Percentiles rank a stretch among this genome's conserved stretches.
Evolutionary conservation across 30 jellyfish, hydroid and myxozoan genomes (phyloP).

Genomic region (Chrysaora quinquecirrha): DNA sequence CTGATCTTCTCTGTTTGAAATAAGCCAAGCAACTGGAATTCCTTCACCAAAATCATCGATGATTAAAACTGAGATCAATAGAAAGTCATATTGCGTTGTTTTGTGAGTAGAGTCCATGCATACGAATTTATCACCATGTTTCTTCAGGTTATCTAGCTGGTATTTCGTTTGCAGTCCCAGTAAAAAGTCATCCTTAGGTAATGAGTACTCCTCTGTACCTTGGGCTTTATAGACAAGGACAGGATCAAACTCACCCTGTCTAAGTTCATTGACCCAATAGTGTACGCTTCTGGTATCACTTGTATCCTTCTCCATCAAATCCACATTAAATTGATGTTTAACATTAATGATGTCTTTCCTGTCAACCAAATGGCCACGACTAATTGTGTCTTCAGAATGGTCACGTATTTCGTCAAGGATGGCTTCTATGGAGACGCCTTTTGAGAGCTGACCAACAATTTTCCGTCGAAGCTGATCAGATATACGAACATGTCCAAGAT

Average conservation of each 20-base stretch:
- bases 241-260: slow-evolving; percentile 20
- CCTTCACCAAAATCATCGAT: slow-evolving; percentile 1
- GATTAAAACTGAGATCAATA: background rate
- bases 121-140: background rate
- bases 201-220: too few relatives aligned
- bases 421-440: slow-evolving; percentile 33
- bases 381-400: slow-evolving; percentile 5
- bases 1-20: too few relatives aligned
- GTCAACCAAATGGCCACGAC: too few relatives aligned
- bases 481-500: slow-evolving; percentile 14
- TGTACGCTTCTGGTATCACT: slow-evolving; percentile 35
- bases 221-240: slow-evolving; percentile 12
- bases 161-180: background rate
- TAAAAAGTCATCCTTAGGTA: too few relatives aligned
- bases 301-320: slow-evolving; percentile 21
- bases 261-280: slow-evolving; percentile 49
- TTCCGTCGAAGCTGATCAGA: slow-evolving; percentile 22
- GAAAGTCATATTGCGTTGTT: background rate
- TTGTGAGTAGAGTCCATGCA: slow-evolving; percentile 1
- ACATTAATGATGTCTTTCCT: too few relatives aligned
- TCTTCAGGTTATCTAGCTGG: slow-evolving; percentile 1
- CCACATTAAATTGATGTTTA: slow-evolving; percentile 44
- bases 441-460: slow-evolving; percentile 31
- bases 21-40: too few relatives aligned
- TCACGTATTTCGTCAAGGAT: slow-evolving; percentile 32